A percentile compares a stretch with the other conserved stretches of the same genome.
phyloP scores from a whole-genome alignment of 2,113 vertebrate species.

The Ovis canadensis region DNA sequence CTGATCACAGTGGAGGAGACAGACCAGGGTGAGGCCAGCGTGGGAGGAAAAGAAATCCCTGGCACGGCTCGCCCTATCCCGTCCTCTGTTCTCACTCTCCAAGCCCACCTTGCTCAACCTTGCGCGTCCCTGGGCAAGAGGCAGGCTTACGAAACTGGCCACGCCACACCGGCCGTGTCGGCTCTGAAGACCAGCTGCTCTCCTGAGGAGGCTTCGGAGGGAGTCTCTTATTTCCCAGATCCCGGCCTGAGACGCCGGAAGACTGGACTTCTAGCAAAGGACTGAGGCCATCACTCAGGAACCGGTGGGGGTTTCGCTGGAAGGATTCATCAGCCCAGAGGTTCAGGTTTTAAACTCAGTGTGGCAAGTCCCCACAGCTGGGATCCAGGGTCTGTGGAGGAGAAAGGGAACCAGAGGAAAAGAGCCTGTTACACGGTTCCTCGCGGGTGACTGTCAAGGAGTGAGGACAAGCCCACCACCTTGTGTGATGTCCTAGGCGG shows the following conservation, averaged over 20 bases:
- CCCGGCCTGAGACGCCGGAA: background rate
- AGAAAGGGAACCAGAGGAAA: background rate
- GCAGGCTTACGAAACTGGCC: background rate
- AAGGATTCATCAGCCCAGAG: background rate
- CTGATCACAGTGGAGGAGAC: no score
- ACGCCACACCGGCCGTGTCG: fast-evolving
- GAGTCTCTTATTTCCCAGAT: background rate
- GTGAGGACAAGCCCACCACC: background rate
- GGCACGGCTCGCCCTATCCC: background rate
- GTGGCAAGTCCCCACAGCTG: background rate
- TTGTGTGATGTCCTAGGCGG: fast-evolving
- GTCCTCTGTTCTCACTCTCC: background rate
- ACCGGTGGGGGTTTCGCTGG: background rate
- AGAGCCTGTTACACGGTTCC: fast-evolving
- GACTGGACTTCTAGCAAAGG: background rate
- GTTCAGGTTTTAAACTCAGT: no score
- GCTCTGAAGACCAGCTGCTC: fast-evolving
- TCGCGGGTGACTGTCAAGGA: background rate
- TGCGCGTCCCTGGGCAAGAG: fast-evolving
- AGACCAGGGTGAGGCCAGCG: background rate
- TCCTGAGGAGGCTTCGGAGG: background rate
- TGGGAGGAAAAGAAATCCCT: background rate
- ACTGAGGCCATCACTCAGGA: background rate
- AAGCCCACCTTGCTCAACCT: fast-evolving
- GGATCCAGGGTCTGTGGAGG: background rate